Evolutionary conservation across 2,113 vertebrate species (phyloP), one percentile per base, ranked within the genome.

Genomic region (Perognathus longimembris): DNA sequence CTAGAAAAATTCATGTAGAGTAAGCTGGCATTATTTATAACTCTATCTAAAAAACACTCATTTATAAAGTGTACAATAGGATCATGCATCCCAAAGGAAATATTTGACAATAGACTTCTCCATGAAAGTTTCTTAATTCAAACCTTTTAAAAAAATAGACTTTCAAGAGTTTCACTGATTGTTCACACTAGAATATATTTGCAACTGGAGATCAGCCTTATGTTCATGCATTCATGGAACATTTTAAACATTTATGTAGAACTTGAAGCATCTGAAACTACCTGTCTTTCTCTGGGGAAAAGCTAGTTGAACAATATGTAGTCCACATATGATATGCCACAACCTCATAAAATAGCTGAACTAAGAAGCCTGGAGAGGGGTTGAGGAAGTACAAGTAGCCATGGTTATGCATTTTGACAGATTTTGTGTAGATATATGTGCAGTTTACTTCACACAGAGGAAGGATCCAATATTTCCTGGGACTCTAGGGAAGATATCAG

Each of bases 231-330:
- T 85, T 93, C 30, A 88, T 50, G 42, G 90, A 88, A 90, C 11
- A 89, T 36, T 90, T 88, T 21, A 92, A 74, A 77, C 15, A 61
- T 79, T 93, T 70, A 89, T 88, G 85, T 93, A 90, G 50, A 94
- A 38, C 38, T 86, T 85, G 79, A 6, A 76, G 66, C 57, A 40
- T 79, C 50, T 80, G 32, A 92, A 75, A 45, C 21, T 92, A 34
- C 40, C 36, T 82, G 50, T 24, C 69, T 79, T 87, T 73, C 45
- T 54, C 45, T 11, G 4, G 40, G 57, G 75, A 75, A 71, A 94
- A 61, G 24, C 89, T 76, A 78, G 9, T 45, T 59, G 32, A 89
- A 45, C 50, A 81, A 30, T 86, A n/a, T 28, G 67, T 17, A 85
- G 54, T 40, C 22, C 30, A 80, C 15, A n/a, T n/a, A n/a, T n/a